phyloP scores from a whole-genome alignment of 2,888 invertebrate genomes.

The Pherbina coryleti region DNA sequence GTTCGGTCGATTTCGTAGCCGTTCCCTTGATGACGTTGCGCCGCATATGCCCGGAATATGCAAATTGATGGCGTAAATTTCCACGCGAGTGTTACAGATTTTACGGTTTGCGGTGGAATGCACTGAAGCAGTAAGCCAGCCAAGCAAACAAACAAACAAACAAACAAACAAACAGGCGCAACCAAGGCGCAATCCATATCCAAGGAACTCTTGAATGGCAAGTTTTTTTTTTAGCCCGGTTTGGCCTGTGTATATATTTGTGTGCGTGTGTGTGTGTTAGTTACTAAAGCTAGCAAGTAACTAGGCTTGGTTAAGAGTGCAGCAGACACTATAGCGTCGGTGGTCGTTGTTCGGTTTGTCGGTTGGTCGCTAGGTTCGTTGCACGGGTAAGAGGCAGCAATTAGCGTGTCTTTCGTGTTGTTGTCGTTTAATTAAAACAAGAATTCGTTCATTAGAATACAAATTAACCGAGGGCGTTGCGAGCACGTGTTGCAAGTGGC shows the following conservation, averaged over 20 bases:
- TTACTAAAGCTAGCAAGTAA: background rate
- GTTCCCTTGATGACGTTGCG: too few relatives aligned
- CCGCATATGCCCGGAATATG: background rate
- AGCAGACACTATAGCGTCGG: constrained; percentile 33
- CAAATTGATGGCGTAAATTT: constrained; percentile 14
- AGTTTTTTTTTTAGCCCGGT: constrained; percentile 7
- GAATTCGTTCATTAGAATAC: constrained; percentile 44
- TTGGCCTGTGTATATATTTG: background rate
- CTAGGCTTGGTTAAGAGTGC: constrained; percentile 3
- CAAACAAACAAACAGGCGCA: background rate
- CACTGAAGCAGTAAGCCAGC: constrained; percentile 5
- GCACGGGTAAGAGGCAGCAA: constrained; percentile 25
- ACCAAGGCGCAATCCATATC: background rate
- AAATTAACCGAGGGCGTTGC: constrained; percentile 40
- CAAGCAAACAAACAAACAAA: background rate
- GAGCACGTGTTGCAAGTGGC: constrained; percentile 33
- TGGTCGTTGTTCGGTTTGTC: background rate
- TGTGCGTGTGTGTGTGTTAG: background rate
- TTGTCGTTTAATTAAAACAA: constrained; percentile 48
- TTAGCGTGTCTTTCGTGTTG: constrained; percentile 37
- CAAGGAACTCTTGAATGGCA: constrained; percentile 23
- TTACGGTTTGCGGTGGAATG: constrained; percentile 23
- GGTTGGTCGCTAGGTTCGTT: constrained; percentile 15
- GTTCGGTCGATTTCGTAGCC: too few relatives aligned
- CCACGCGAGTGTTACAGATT: constrained; percentile 18